phyloP scores from a whole-genome alignment of 2,113 vertebrate species.

The Hemibagrus wyckioides region DNA sequence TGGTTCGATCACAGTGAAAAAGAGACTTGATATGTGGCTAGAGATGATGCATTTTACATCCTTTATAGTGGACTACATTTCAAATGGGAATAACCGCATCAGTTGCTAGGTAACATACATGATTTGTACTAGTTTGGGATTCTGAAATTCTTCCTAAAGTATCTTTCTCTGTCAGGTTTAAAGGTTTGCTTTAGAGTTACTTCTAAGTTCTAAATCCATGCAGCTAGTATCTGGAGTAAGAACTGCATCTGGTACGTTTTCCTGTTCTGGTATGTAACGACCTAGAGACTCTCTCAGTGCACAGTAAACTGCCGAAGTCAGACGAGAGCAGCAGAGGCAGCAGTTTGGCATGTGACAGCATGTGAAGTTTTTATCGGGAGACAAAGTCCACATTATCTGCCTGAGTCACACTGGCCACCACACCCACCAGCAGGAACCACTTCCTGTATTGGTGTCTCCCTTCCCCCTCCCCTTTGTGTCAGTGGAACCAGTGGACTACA shows the following conservation, averaged over 20 bases:
- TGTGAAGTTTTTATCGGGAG: constrained; percentile 39
- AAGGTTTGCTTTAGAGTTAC: not conserved
- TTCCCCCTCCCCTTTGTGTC: not conserved
- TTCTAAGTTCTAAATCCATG: not conserved
- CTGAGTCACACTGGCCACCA: constrained; percentile 42
- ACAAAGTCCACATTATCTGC: constrained; percentile 49
- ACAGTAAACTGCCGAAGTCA: not conserved
- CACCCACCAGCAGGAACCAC: constrained; percentile 40
- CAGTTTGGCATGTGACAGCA: constrained; percentile 28
- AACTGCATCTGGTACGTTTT: not conserved
- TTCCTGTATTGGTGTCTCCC: constrained; percentile 38
- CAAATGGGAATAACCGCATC: not conserved
- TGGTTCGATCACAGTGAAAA: not conserved
- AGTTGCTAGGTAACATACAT: not conserved
- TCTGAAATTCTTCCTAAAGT: not conserved
- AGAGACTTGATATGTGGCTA: not conserved
- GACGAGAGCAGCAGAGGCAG: constrained; percentile 14
- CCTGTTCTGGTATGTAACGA: not conserved
- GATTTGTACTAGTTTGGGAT: not conserved
- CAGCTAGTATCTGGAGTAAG: not conserved
- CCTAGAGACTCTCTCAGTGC: not conserved
- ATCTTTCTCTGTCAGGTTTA: not conserved
- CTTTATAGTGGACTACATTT: not conserved
- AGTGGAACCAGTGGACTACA: not conserved
- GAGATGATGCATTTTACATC: not conserved